Evolutionary conservation across 1,140 invertebrate species (phyloP).

Genomic region (Acarapis woodi): DNA sequence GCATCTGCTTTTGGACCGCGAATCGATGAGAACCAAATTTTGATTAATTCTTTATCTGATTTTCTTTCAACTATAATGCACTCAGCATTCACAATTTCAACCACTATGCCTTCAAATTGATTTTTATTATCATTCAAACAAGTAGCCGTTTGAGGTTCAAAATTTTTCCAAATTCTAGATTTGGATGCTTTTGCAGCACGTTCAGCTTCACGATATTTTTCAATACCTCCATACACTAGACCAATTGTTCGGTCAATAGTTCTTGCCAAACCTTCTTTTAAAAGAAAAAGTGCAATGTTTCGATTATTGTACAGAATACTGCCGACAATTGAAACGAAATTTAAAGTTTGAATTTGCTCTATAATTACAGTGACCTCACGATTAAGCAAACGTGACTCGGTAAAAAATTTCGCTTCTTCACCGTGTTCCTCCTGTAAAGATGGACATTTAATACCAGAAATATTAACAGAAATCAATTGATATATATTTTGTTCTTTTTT

Average conservation of each 20-base stretch:
- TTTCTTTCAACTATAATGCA: slow-evolving; percentile 46
- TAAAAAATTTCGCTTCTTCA: slow-evolving; percentile 60
- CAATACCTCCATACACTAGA: slow-evolving; percentile 44
- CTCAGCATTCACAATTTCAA: slow-evolving; percentile 83
- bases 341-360: slow-evolving; percentile 34
- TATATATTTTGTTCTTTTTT: slow-evolving; percentile 35
- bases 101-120: slow-evolving; percentile 50
- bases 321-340: slow-evolving; percentile 4
- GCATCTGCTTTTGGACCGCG: slow-evolving; percentile 32
- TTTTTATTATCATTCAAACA: too few relatives aligned
- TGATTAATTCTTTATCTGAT: slow-evolving; percentile 43
- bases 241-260: slow-evolving; percentile 93
- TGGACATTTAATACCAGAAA: slow-evolving; percentile 42
- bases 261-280: slow-evolving; percentile 68
- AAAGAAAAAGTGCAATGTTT: slow-evolving; percentile 75
- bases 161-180: slow-evolving; percentile 64
- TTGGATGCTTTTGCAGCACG: slow-evolving; percentile 57
- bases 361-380: slow-evolving; percentile 70
- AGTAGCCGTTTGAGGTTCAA: slow-evolving; percentile 13
- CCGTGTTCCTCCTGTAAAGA: slow-evolving; percentile 32
- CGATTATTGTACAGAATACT: background rate
- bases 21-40: slow-evolving; percentile 83
- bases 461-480: slow-evolving; percentile 64
- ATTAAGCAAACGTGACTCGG: slow-evolving; percentile 65
- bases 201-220: slow-evolving; percentile 54